A percentile compares a stretch with the other conserved stretches of the same genome.
phyloP scores from a whole-genome alignment of 2,797 vertebrate species.

The Artibeus jamaicensis region DNA sequence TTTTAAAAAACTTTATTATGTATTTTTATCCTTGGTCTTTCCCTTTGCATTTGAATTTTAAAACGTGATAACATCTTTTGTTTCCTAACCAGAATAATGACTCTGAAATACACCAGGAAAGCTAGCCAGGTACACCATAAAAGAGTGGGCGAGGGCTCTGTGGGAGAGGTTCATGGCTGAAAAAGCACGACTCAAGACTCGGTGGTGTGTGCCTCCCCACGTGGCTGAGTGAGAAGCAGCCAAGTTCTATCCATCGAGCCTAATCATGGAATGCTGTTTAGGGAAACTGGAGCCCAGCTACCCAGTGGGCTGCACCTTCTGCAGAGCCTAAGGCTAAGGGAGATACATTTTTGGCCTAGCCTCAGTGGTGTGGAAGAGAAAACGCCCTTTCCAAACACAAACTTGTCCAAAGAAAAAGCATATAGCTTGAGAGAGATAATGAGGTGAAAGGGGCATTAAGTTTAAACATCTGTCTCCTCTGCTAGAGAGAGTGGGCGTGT shows the following conservation, averaged over 20 bases:
- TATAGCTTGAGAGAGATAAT: background rate
- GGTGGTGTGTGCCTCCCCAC: background rate
- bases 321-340: background rate
- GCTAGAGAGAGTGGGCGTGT: background rate
- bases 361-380: background rate
- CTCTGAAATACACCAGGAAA: background rate
- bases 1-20: background rate
- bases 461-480: background rate
- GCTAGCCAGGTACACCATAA: background rate
- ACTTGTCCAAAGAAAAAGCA: background rate
- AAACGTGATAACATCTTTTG: background rate
- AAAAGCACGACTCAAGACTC: background rate
- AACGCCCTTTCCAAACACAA: background rate
- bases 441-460: background rate
- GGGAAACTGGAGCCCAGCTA: background rate
- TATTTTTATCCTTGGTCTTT: background rate
- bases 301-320: background rate
- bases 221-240: background rate
- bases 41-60: background rate
- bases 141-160: background rate
- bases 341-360: background rate
- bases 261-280: background rate
- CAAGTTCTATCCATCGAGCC: background rate
- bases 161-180: background rate
- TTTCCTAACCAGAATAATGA: background rate